Evolutionary conservation across 2,888 invertebrate genomes (phyloP).

Genomic region (Emesis furor): DNA sequence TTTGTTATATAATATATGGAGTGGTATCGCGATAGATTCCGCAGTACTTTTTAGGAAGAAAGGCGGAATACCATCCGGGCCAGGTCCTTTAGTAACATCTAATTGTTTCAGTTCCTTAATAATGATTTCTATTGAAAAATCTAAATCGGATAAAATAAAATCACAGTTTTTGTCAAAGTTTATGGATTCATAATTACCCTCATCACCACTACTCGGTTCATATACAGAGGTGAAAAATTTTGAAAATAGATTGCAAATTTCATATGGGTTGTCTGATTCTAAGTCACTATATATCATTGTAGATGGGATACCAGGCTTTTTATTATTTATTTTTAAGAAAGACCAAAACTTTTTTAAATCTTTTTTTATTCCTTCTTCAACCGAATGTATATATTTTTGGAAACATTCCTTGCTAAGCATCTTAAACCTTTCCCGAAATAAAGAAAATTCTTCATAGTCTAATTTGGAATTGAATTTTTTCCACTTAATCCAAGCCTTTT

Average conservation of each 20-base stretch:
- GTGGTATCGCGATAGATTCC: not conserved
- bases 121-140: not conserved
- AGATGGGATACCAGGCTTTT: not conserved
- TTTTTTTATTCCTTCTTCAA: not conserved
- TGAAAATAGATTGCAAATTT: constrained; percentile 9
- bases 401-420: not conserved
- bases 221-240: constrained; percentile 16
- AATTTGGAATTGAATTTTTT: constrained; percentile 9
- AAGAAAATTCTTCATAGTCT: constrained; percentile 9
- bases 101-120: not conserved
- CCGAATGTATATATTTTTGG: not conserved
- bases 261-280: not conserved
- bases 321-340: constrained; percentile 1
- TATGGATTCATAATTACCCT: no score
- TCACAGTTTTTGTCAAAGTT: not conserved
- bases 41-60: constrained; percentile 1
- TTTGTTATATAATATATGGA: not conserved
- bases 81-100: constrained; percentile 15
- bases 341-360: constrained; percentile 24
- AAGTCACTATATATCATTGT: not conserved
- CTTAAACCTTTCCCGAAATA: constrained; percentile 20
- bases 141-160: not conserved
- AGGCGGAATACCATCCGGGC: constrained; percentile 8
- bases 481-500: constrained; percentile 10
- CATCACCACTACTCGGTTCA: not conserved